These are phyloP conservation scores for Pelvicachromis taeniatus DNA, from an alignment of 2,113 vertebrate genomes.

Conservation along the genomic window DNA sequence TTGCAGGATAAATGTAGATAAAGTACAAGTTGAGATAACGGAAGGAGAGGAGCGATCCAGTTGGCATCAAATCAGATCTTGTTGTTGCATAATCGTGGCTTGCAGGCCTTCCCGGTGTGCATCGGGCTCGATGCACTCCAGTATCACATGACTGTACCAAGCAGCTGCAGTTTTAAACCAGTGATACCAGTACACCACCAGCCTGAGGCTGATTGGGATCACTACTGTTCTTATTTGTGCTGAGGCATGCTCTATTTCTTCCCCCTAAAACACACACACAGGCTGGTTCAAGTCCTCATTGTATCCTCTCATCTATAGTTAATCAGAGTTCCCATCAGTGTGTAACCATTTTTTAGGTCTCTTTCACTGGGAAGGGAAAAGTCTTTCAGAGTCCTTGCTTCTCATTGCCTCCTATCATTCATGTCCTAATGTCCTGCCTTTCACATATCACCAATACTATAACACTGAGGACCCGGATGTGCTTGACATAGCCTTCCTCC, in stretches of 20 bases:
- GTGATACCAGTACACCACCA: constrained; percentile 18
- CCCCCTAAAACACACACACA: not conserved
- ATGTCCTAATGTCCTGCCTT: not conserved
- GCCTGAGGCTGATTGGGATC: not conserved
- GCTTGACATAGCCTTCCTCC: not conserved
- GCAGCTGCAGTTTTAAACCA: constrained; percentile 22
- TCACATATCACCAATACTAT: constrained; percentile 20
- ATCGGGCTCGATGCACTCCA: constrained; percentile 12
- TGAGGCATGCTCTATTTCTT: not conserved
- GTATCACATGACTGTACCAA: constrained; percentile 43
- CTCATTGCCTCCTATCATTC: not conserved
- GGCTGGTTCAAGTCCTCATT: not conserved
- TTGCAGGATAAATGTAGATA: not conserved
- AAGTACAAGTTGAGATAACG: not conserved
- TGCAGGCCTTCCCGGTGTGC: constrained; percentile 42
- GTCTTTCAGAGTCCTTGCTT: not conserved
- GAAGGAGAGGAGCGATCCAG: not conserved
- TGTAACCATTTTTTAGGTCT: not conserved
- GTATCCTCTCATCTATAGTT: not conserved
- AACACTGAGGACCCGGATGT: not conserved
- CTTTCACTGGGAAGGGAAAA: not conserved
- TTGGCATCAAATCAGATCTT: constrained; percentile 55
- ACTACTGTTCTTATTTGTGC: not conserved
- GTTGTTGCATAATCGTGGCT: constrained; percentile 47
- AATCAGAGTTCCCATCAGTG: not conserved